These are phyloP conservation scores for Bergia puertoricense DNA, from an alignment of 92 coral and sea anemone genomes.

Conservation along the genomic window DNA sequence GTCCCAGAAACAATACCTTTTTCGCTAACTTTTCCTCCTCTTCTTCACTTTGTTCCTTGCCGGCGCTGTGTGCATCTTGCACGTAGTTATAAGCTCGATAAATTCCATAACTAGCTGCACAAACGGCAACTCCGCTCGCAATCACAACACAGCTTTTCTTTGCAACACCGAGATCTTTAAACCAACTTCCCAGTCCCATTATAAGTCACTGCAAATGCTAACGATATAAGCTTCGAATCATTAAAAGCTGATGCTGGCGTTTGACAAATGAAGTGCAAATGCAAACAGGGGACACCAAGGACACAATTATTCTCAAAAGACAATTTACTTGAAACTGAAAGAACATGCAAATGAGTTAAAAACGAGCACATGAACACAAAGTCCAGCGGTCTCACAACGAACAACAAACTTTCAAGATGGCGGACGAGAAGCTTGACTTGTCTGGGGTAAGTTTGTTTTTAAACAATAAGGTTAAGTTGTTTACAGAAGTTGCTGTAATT, in stretches of 20 bases:
- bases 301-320: neutral
- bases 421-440: slow-evolving; percentile 23
- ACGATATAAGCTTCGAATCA: neutral
- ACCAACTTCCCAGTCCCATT: slow-evolving; percentile 85
- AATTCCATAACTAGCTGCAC: slow-evolving; percentile 74
- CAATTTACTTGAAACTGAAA: no score
- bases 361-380: neutral
- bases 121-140: slow-evolving; percentile 63
- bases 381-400: slow-evolving; percentile 34
- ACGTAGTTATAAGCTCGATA: slow-evolving; percentile 59
- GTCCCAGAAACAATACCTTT: slow-evolving; percentile 79
- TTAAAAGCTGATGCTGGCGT: neutral
- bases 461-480: neutral
- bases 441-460: slow-evolving; percentile 28
- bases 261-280: neutral
- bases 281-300: neutral
- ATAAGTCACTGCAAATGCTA: neutral
- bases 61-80: slow-evolving; percentile 27
- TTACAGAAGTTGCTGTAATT: neutral
- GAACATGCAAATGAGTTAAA: neutral
- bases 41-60: slow-evolving; percentile 56
- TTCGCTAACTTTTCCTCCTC: slow-evolving; percentile 61
- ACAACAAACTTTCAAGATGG: slow-evolving; percentile 21
- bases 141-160: slow-evolving; percentile 69
- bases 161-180: slow-evolving; percentile 67